These are phyloP conservation scores for Pachypanchax playfairii DNA, from an alignment of 2,113 vertebrate genomes.

Conservation along the genomic window DNA sequence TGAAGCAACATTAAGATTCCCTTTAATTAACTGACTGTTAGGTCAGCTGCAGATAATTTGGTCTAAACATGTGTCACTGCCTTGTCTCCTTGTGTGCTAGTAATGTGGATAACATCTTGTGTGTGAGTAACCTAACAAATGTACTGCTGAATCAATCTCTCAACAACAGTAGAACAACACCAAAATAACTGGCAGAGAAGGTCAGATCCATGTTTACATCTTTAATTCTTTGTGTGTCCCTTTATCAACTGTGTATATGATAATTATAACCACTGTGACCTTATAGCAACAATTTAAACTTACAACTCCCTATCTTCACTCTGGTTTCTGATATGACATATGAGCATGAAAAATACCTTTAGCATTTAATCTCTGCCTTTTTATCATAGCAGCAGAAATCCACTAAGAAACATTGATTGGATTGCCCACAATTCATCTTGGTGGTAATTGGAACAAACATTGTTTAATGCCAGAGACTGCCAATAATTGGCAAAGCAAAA, in stretches of 20 bases:
- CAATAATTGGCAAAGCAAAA: slow-evolving; percentile 33
- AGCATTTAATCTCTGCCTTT: slow-evolving; percentile 49
- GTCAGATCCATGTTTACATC: slow-evolving; percentile 15
- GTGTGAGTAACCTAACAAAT: slow-evolving; percentile 12
- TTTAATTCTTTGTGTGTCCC: not conserved
- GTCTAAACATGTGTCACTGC: slow-evolving; percentile 9
- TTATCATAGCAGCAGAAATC: slow-evolving; percentile 51
- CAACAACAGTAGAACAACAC: not conserved
- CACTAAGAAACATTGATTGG: slow-evolving; percentile 53
- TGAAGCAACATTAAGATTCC: slow-evolving; percentile 34
- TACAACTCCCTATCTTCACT: slow-evolving; percentile 12
- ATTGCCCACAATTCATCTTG: slow-evolving; percentile 45
- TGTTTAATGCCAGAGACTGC: slow-evolving; percentile 41
- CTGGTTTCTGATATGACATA: slow-evolving; percentile 41
- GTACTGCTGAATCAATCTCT: not conserved
- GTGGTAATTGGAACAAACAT: slow-evolving; percentile 58
- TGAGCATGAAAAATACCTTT: slow-evolving; percentile 43
- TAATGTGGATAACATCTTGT: not conserved
- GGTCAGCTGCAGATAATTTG: slow-evolving; percentile 27
- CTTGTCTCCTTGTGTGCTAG: no score
- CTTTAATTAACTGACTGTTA: slow-evolving; percentile 41
- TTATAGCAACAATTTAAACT: slow-evolving; percentile 33
- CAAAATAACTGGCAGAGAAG: slow-evolving; percentile 6
- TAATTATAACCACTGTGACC: slow-evolving; percentile 43
- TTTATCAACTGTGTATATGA: slow-evolving; percentile 1